Conservation (phyloP, 2,113 vertebrate genomes). For the Pterocles orientalis region DNA sequence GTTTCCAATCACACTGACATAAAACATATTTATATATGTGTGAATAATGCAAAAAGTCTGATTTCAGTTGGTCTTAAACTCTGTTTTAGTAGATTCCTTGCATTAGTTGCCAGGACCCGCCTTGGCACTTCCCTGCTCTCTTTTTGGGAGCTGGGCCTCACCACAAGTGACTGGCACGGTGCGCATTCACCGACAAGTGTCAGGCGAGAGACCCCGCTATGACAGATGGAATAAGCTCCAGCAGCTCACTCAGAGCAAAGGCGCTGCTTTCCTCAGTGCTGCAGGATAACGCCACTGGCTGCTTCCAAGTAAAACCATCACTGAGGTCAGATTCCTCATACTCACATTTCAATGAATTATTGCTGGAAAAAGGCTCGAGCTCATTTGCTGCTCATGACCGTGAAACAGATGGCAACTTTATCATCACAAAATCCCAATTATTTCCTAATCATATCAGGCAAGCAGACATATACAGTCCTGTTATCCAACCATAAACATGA, state of each 20-base stretch:
- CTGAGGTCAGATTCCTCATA: not conserved
- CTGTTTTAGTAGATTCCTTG: not conserved
- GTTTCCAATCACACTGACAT: not conserved
- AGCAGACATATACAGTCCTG: not conserved
- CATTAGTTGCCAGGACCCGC: not conserved
- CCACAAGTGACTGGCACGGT: fast-evolving
- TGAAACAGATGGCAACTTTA: not conserved
- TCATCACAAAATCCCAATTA: not conserved
- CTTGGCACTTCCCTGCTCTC: not conserved
- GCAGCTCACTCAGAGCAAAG: not conserved
- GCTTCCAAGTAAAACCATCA: not conserved
- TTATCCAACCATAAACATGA: not conserved
- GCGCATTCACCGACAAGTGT: fast-evolving
- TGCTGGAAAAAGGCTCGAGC: not conserved
- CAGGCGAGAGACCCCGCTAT: fast-evolving
- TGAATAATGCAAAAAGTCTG: not conserved
- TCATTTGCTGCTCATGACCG: not conserved
- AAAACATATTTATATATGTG: fast-evolving
- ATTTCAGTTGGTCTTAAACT: not conserved
- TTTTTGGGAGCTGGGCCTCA: not conserved
- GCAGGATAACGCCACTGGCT: not conserved
- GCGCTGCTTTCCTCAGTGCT: not conserved
- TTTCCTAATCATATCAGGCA: not conserved
- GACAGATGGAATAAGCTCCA: not conserved
- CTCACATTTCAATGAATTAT: not conserved